Conservation (phyloP, 2,113 vertebrate species). For the Callionymus lyra region DNA sequence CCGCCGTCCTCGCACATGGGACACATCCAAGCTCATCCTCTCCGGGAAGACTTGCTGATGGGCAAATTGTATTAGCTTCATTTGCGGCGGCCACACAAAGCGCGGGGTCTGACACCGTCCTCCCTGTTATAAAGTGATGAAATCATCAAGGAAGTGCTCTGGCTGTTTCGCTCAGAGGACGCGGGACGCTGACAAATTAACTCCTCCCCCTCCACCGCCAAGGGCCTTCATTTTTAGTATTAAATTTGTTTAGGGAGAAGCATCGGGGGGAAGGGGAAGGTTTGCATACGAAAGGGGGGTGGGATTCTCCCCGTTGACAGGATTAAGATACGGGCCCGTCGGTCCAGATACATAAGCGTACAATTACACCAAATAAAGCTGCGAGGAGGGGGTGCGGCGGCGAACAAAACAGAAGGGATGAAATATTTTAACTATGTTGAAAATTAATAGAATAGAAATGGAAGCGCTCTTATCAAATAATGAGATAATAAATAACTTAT, state of each 20-base stretch:
- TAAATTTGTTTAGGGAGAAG: slow-evolving; percentile 41
- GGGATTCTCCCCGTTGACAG: slow-evolving; percentile 52
- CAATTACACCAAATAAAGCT: slow-evolving; percentile 55
- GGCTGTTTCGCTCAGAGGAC: slow-evolving; percentile 54
- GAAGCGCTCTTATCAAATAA: slow-evolving; percentile 74
- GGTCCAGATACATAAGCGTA: slow-evolving; percentile 42
- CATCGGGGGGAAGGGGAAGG: slow-evolving; percentile 23
- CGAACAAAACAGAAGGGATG: slow-evolving; percentile 46
- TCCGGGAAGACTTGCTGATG: slow-evolving; percentile 57
- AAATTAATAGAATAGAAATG: slow-evolving; percentile 67
- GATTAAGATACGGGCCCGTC: slow-evolving; percentile 46
- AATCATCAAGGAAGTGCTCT: slow-evolving; percentile 68
- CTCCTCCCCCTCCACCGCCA: slow-evolving; percentile 37
- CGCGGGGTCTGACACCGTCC: slow-evolving; percentile 59
- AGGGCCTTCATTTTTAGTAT: slow-evolving; percentile 51
- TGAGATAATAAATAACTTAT: slow-evolving; percentile 76
- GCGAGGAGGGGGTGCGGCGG: slow-evolving; percentile 23
- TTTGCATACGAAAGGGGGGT: slow-evolving; percentile 54
- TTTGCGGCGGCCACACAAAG: slow-evolving; percentile 64
- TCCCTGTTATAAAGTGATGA: slow-evolving; percentile 67
- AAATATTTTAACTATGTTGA: slow-evolving; percentile 61
- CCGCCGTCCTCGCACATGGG: slow-evolving; percentile 48
- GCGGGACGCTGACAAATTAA: slow-evolving; percentile 55
- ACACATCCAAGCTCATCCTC: slow-evolving; percentile 59
- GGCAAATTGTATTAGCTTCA: slow-evolving; percentile 63